Percentiles rank a stretch among this genome's conserved stretches.
Conservation (phyloP, 1,140 invertebrate genomes). For the Drosophila burlai region DNA sequence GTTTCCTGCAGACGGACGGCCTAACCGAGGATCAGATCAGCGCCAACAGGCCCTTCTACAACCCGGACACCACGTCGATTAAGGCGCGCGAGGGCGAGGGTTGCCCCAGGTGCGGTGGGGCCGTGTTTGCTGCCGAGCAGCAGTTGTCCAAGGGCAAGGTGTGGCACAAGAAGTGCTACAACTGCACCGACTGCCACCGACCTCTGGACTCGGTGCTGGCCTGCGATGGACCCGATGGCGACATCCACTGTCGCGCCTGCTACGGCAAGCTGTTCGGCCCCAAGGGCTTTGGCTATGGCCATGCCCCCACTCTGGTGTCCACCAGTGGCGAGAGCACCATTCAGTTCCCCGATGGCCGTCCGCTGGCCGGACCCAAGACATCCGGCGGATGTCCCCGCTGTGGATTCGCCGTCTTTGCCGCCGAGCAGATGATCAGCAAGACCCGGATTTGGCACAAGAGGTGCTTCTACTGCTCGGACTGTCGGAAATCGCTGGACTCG, state of each 20-base stretch:
- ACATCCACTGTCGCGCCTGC: conserved; percentile 95
- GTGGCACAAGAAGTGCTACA: conserved; percentile 98
- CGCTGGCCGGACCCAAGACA: conserved; percentile 86
- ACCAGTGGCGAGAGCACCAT: conserved; percentile 90
- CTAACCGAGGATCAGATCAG: conserved; percentile 94
- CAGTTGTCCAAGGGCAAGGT: conserved; percentile 96
- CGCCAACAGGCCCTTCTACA: conserved; percentile 90
- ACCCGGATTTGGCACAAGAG: conserved; percentile 97
- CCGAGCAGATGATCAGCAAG: conserved; percentile 97
- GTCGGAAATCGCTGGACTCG: conserved; percentile 95
- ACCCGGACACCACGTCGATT: conserved; percentile 94
- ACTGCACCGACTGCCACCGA: conserved; percentile 96
- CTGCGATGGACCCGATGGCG: conserved; percentile 94
- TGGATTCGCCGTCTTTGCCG: conserved; percentile 95
- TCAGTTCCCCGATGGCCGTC: conserved; percentile 87
- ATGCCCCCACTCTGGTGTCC: conserved; percentile 93
- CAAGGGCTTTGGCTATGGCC: conserved; percentile 95
- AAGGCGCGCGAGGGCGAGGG: conserved; percentile 94
- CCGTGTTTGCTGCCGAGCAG: conserved; percentile 97
- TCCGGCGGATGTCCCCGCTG: conserved; percentile 91
- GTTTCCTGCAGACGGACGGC: conserved; percentile 95
- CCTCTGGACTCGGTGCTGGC: conserved; percentile 96
- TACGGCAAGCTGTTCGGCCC: conserved; percentile 96
- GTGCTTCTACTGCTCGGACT: conserved; percentile 97
- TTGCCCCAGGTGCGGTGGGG: conserved; percentile 95